Percentiles rank a stretch among this genome's conserved stretches.
Conservation (phyloP, 2,113 vertebrate genomes). For the Phalacrocorax carbo region DNA sequence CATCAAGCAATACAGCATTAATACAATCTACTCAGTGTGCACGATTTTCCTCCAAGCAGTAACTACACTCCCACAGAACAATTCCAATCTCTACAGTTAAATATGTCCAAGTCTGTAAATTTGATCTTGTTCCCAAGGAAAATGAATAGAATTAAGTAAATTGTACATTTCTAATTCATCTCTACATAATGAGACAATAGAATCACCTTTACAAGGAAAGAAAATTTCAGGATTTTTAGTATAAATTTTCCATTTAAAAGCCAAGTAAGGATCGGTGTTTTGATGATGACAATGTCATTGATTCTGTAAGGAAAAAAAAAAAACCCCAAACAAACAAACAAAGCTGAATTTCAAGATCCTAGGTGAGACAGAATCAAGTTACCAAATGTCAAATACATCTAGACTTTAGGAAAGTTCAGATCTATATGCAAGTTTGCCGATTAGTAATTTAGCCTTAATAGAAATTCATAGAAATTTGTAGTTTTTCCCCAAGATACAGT, state of each 20-base stretch:
- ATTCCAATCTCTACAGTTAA: background rate
- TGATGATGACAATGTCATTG: background rate
- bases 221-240: background rate
- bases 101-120: background rate
- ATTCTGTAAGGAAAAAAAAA: background rate
- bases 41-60: background rate
- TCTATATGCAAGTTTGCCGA: background rate
- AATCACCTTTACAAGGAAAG: background rate
- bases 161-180: background rate
- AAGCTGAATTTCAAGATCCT: background rate
- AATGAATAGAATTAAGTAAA: background rate
- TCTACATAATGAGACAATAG: background rate
- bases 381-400: background rate
- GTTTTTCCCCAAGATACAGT: background rate
- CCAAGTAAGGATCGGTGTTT: background rate
- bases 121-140: background rate
- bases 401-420: background rate
- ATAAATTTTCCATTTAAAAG: background rate
- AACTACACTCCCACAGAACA: background rate
- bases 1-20: background rate
- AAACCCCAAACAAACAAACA: too few relatives aligned
- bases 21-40: background rate
- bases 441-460: background rate
- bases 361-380: background rate
- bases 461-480: background rate